Evolutionary conservation across 2,113 vertebrate genomes (phyloP), one percentile per base, ranked within the genome.

Genomic region (Suricata suricatta): DNA sequence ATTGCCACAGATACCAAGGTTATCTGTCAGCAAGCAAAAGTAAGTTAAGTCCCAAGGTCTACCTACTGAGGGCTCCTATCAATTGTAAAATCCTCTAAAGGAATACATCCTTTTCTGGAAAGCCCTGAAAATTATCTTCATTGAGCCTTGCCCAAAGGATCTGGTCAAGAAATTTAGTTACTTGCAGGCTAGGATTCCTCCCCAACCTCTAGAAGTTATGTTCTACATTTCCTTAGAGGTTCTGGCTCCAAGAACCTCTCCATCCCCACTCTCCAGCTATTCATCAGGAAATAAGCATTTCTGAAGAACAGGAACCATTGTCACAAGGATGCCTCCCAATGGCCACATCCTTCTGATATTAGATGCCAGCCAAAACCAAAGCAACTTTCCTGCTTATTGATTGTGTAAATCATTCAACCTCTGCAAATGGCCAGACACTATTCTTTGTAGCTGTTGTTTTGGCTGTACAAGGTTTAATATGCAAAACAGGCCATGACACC

Each of bases 281-380:
- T 63, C 69, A 88, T n/a, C n/a, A 71, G 79, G 29, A 77, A 97
- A 87, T 88, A 95, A 17, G 79, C 17, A 35, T 57, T 97, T 93
- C 33, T 68, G 17, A 79, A 88, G 38, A 76, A 79, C 0, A 63
- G 5, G 60, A 25, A 1, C 83, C 84, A 87, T 9, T 11, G 0
- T 88, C 77, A 90, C 3, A 47, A 52, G 13, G 21, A n/a, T 76
- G 35, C 25, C 31, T 81, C 41, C 7, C 50, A 35, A 38, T 17
- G 83, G 31, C 14, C 29, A 3, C 21, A 17, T 50, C 57, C n/a
- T 77, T 68, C 88, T 89, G 50, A 74, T 68, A 88, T 12, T 88
- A 76, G 33, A 35, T 25, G 44, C 3, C 60, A 86, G 47, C 31
- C 16, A 50, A 44, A 91, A 17, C 10, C 90, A 57, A 92, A 93